Percentiles rank a stretch among this genome's conserved stretches.
These are phyloP conservation scores for Toxotes jaculatrix DNA, from an alignment of 2,113 vertebrate genomes.

Conservation along the genomic window DNA sequence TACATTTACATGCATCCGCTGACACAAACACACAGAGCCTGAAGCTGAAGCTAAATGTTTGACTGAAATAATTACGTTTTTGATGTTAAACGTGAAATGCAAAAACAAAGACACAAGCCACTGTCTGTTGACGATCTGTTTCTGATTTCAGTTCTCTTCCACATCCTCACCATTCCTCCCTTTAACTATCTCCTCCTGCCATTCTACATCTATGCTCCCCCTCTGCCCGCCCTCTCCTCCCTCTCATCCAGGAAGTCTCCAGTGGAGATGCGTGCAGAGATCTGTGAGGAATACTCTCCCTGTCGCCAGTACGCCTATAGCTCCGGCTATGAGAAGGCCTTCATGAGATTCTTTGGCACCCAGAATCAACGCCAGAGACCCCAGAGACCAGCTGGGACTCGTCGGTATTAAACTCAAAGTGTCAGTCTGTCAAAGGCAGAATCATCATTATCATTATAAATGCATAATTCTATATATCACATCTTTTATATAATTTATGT, in stretches of 20 bases:
- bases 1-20: not conserved
- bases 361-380: slow-evolving; percentile 29
- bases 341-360: slow-evolving; percentile 85
- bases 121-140: not conserved
- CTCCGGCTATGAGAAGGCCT: slow-evolving; percentile 87
- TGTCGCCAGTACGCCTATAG: slow-evolving; percentile 85
- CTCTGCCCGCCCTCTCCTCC: not conserved
- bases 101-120: not conserved
- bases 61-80: too few species aligned
- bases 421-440: not conserved
- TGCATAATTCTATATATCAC: not conserved
- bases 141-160: slow-evolving; percentile 6
- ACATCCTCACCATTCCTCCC: not conserved
- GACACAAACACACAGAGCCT: slow-evolving; percentile 5
- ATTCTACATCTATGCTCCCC: not conserved
- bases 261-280: slow-evolving; percentile 87
- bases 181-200: slow-evolving; percentile 9
- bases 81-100: not conserved
- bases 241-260: slow-evolving; percentile 83
- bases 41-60: not conserved
- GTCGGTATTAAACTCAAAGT: slow-evolving; percentile 48
- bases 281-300: slow-evolving; percentile 89
- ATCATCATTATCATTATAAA: not conserved
- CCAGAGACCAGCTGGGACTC: slow-evolving; percentile 27
- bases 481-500: slow-evolving; percentile 31